Evolutionary conservation across 1,140 invertebrate genomes (phyloP).

Genomic region (Augochlora pura): DNA sequence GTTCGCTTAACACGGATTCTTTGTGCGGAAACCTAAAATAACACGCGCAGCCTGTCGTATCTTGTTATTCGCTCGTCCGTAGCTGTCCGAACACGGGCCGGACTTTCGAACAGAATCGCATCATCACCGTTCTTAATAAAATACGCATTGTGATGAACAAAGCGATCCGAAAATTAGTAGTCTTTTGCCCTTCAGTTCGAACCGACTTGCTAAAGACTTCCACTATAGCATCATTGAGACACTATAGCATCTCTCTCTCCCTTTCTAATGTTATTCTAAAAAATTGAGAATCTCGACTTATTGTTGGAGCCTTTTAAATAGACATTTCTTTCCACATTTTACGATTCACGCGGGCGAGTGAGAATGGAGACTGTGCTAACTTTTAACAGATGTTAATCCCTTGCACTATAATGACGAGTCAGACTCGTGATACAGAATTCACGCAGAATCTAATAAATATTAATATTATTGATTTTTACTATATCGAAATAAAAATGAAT

Average conservation of each 20-base stretch:
- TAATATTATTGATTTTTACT: too few relatives aligned
- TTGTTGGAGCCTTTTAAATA: too few relatives aligned
- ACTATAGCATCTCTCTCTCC: background rate
- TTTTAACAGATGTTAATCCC: too few relatives aligned
- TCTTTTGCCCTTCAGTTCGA: background rate
- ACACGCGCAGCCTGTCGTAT: slow-evolving; percentile 58
- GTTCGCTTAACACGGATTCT: slow-evolving; percentile 37
- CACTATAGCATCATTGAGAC: too few relatives aligned
- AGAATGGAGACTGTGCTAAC: too few relatives aligned
- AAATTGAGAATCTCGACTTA: background rate
- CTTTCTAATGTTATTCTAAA: background rate
- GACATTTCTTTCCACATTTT: too few relatives aligned
- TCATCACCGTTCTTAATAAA: slow-evolving; percentile 3
- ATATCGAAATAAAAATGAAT: too few relatives aligned
- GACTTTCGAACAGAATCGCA: slow-evolving; percentile 18
- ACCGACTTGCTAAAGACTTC: background rate
- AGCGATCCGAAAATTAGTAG: background rate
- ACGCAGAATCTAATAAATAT: too few relatives aligned
- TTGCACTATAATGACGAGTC: too few relatives aligned
- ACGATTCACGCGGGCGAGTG: too few relatives aligned
- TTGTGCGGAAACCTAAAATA: slow-evolving; percentile 62
- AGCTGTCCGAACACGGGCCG: slow-evolving; percentile 51
- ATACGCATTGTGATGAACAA: background rate
- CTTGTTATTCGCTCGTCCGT: slow-evolving; percentile 20
- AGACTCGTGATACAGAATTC: too few relatives aligned